phyloP scores from a whole-genome alignment of 2,797 vertebrate genomes.

The Trachurus trachurus region DNA sequence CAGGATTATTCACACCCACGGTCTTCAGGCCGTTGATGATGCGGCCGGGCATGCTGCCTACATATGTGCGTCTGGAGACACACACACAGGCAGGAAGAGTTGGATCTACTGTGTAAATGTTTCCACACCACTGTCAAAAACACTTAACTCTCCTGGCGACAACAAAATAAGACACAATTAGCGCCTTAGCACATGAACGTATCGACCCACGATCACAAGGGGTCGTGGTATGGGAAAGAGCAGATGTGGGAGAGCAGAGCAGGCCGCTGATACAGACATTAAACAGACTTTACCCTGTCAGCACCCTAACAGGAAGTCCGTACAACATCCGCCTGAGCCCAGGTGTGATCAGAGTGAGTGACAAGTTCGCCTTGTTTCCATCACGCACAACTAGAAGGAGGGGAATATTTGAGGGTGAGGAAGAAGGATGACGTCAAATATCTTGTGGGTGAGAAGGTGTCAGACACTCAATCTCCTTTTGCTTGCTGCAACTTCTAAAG shows the following conservation, averaged over 20 bases:
- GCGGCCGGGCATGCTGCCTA: conserved; percentile 98
- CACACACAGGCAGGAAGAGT: background rate
- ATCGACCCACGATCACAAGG: too few species aligned
- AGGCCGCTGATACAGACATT: too few species aligned
- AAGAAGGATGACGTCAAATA: background rate
- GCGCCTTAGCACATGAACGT: too few species aligned
- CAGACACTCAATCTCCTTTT: background rate
- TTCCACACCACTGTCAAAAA: background rate
- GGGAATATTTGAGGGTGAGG: background rate
- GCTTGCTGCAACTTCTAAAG: background rate
- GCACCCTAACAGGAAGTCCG: background rate
- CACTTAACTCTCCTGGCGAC: background rate
- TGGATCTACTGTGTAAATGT: background rate
- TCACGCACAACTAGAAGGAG: background rate
- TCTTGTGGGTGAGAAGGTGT: background rate
- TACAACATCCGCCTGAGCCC: background rate
- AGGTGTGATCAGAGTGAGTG: background rate
- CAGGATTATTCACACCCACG: conserved; percentile 95
- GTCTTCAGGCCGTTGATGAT: conserved; percentile 97
- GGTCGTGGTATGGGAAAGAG: too few species aligned
- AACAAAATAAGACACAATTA: background rate
- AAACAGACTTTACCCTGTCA: background rate
- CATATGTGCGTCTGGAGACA: conserved; percentile 92
- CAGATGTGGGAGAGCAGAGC: too few species aligned
- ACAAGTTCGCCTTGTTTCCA: background rate